Conservation (phyloP, 2,888 invertebrate species). For the Rhopalosiphum nymphaeae region DNA sequence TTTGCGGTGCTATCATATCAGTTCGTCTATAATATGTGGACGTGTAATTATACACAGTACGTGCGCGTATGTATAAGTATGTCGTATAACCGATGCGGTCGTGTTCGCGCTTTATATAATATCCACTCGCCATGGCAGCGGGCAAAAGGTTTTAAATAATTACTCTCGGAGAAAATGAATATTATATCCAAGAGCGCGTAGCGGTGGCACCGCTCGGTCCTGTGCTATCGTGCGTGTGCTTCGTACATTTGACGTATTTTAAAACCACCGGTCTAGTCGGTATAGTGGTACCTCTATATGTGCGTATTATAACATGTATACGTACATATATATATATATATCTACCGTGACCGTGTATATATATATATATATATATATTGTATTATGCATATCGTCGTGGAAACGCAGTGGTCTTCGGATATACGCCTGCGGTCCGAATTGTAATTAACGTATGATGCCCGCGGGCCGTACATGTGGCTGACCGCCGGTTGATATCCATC, state of each 20-base stretch:
- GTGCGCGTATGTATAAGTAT: background rate
- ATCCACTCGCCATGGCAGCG: background rate
- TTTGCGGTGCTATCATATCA: background rate
- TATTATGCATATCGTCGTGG: background rate
- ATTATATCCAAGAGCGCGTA: background rate
- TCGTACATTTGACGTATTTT: background rate
- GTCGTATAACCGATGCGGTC: background rate
- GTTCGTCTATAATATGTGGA: background rate
- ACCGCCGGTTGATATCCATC: slow-evolving; percentile 36
- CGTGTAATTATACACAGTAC: background rate
- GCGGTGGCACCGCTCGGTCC: background rate
- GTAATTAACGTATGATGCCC: slow-evolving; percentile 52
- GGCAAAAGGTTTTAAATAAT: slow-evolving; percentile 8
- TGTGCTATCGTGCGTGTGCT: background rate
- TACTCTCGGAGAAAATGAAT: background rate
- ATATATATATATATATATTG: background rate
- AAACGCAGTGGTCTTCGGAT: slow-evolving; percentile 20
- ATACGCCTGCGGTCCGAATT: slow-evolving; percentile 29
- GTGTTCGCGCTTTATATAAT: background rate
- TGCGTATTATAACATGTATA: background rate
- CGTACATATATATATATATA: background rate
- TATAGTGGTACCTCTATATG: background rate
- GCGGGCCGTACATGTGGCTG: slow-evolving; percentile 8
- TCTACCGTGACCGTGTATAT: background rate
- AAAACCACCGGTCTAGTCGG: background rate